A percentile compares a stretch with the other conserved stretches of the same genome.
These are phyloP conservation scores for Tipula unca DNA, from an alignment of 2,888 invertebrate species.

Conservation along the genomic window DNA sequence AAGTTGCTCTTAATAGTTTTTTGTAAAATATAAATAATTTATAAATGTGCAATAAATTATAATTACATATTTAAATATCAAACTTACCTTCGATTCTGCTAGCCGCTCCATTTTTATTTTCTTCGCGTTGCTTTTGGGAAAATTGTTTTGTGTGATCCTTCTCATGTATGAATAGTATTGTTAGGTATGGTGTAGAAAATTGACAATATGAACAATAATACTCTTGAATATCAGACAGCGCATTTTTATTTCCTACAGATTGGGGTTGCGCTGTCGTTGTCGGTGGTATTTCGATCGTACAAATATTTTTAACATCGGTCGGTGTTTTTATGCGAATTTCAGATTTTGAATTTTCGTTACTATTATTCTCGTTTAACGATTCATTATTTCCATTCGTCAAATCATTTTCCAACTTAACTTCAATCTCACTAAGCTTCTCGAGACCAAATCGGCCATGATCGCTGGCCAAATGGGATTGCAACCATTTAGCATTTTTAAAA, in stretches of 20 bases:
- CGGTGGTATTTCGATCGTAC: background rate
- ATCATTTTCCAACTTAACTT: conserved; percentile 31
- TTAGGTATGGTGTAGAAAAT: conserved; percentile 81
- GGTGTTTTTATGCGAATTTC: conserved; percentile 37
- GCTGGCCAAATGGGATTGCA: conserved; percentile 76
- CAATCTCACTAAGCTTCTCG: conserved; percentile 38
- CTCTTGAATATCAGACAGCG: conserved; percentile 52
- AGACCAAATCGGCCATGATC: conserved; percentile 64
- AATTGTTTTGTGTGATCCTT: conserved; percentile 55
- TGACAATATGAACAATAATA: conserved; percentile 87
- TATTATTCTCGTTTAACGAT: conserved; percentile 15
- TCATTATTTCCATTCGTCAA: conserved; percentile 24
- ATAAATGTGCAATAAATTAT: background rate
- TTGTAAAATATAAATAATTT: background rate
- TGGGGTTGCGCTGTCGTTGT: background rate
- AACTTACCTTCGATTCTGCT: background rate
- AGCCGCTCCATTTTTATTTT: background rate
- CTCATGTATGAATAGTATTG: conserved; percentile 87
- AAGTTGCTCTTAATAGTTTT: conserved; percentile 15
- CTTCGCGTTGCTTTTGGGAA: conserved; percentile 25
- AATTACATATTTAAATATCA: background rate
- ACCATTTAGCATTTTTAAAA: conserved; percentile 80
- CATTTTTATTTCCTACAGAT: background rate
- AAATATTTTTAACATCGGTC: conserved; percentile 32
- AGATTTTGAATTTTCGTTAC: conserved; percentile 37